Conservation (phyloP, 2,113 vertebrate species). For the Beaufortia kweichowensis region DNA sequence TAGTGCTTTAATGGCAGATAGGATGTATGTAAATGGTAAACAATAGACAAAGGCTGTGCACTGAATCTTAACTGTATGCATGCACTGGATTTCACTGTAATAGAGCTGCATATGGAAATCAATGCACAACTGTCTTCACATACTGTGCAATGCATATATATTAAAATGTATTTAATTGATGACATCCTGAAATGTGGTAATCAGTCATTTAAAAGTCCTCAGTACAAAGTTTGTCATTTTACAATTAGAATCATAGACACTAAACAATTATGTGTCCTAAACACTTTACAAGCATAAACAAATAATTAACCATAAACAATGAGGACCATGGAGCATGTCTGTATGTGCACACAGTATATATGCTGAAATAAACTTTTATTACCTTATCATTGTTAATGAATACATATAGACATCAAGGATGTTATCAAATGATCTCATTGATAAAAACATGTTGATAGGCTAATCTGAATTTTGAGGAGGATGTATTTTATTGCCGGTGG, state of each 20-base stretch:
- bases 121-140: slow-evolving; percentile 5
- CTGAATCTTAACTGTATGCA: neutral
- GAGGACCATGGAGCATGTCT: slow-evolving; percentile 1
- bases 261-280: neutral
- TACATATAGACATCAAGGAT: too few relatives aligned
- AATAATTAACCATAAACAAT: too few relatives aligned
- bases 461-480: too few relatives aligned
- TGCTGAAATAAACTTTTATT: neutral
- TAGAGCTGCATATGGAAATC: neutral
- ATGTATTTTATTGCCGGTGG: too few relatives aligned
- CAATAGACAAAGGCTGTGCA: neutral
- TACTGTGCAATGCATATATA: neutral
- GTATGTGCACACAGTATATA: too few relatives aligned
- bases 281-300: too few relatives aligned
- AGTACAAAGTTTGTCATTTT: neutral
- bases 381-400: neutral
- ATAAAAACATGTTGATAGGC: too few relatives aligned
- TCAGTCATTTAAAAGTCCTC: too few relatives aligned
- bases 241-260: neutral
- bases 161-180: neutral
- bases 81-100: neutral
- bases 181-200: neutral
- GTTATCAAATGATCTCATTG: too few relatives aligned
- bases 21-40: too few relatives aligned
- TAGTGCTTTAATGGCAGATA: neutral